These are phyloP conservation scores for Charina bottae DNA, from an alignment of 2,113 vertebrate genomes.

Conservation along the genomic window DNA sequence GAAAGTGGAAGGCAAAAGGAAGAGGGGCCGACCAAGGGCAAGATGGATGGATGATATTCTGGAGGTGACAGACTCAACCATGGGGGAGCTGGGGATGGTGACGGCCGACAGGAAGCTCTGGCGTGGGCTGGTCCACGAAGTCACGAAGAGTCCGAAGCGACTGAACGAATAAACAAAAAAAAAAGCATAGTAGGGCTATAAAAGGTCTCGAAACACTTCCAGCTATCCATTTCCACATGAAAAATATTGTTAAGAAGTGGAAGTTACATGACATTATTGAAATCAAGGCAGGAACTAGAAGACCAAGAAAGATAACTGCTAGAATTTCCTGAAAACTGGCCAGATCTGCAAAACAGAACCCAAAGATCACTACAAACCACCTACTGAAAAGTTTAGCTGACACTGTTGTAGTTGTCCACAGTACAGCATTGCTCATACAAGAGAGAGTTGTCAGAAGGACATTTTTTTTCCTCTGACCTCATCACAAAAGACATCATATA, in stretches of 20 bases:
- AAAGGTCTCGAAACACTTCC: not conserved
- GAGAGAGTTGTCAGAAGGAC: not conserved
- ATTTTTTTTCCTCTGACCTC: not conserved
- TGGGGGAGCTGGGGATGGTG: too few species aligned
- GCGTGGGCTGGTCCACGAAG: too few species aligned
- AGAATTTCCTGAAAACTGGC: not conserved
- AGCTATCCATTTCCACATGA: not conserved
- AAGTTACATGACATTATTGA: not conserved
- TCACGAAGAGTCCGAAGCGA: too few species aligned
- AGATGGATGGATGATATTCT: too few species aligned
- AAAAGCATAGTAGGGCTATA: not conserved
- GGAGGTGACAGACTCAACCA: too few species aligned
- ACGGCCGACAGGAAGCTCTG: too few species aligned
- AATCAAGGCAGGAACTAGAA: not conserved
- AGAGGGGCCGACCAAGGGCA: too few species aligned
- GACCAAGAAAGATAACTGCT: not conserved
- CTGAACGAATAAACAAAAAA: too few species aligned
- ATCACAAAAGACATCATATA: not conserved
- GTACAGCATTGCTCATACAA: not conserved
- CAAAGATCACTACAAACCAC: not conserved
- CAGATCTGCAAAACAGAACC: not conserved
- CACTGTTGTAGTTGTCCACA: not conserved
- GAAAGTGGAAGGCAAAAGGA: too few species aligned
- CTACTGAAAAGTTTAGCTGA: not conserved
- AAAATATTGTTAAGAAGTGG: not conserved